Base-by-base conservation (phyloP, 2,113 vertebrate species). In the Rhinichthys klamathensis region DNA sequence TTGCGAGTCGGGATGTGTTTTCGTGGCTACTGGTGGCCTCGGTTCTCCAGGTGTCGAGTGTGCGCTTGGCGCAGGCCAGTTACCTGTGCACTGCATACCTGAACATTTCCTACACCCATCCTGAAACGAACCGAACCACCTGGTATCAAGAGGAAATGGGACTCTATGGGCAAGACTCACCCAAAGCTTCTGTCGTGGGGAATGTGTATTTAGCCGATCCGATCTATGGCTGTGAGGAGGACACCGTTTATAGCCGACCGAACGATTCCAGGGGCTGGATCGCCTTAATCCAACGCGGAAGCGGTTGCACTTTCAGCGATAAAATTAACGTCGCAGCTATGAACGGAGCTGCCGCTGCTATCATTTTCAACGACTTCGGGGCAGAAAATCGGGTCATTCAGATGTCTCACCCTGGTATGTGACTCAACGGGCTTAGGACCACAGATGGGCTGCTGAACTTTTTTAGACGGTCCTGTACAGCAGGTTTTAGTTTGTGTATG, bases 391-490 rank as follows among this genome's bases (percentile, higher is more conserved):
- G 94, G 49, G 93, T 97, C 87, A 94, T 96, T 85, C 91, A 95
- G 88, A 97, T 97, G 96, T 96, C 95, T 78, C 96, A 97, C 91
- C 92, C 94, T 1, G 95, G 95, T 96, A 93, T 91, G 92, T 89
- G 35, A 16, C 7, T 10, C 21, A 56, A 35, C 30, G 23, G 38
- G 11, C 4, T 27, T 49, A 15, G 74, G 49, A 46, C n/a, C 44
- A 51, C 73, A 54, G 15, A 4, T 21, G 12, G 8, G 8, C 18
- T 27, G 72, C 44, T 2, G 23, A 16, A 7, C 25, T 12, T 13
- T 49, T 41, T 69, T 7, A 16, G 65, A 35, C 65, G 6, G 32
- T 69, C 58, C 58, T 11, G 23, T 69, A 69, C n/a, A n/a, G n/a
- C n/a, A 18, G 12, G 65, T 9, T 18, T 76, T 76, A 76, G 25